Percentiles rank a stretch among this genome's conserved stretches.
Conservation (phyloP, 2,113 vertebrate genomes). For the Macrotis lagotis region DNA sequence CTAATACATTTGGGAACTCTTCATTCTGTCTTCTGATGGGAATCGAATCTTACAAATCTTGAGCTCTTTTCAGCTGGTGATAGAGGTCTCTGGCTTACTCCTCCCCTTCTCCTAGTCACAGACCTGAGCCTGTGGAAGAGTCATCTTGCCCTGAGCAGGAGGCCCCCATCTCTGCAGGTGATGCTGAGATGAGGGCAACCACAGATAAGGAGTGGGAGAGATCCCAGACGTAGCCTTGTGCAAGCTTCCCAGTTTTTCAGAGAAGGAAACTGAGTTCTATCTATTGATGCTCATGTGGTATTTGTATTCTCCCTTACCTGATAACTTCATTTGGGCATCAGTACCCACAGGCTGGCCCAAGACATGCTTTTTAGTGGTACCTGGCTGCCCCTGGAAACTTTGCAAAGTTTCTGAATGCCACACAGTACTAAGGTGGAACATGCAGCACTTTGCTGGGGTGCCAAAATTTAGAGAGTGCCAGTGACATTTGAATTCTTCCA, state of each 20-base stretch:
- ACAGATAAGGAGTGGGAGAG: background rate
- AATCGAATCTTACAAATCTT: background rate
- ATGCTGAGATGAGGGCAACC: background rate
- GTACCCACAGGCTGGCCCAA: background rate
- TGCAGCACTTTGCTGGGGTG: background rate
- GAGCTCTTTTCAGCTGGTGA: background rate
- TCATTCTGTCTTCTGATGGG: background rate
- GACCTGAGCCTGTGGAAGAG: background rate
- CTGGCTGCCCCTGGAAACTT: background rate
- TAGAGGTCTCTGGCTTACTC: background rate
- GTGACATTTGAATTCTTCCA: background rate
- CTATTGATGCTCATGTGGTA: background rate
- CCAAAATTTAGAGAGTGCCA: background rate
- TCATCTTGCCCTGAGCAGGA: background rate
- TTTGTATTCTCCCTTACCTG: background rate
- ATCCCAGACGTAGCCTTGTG: background rate
- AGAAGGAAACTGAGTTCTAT: background rate
- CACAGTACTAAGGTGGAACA: background rate
- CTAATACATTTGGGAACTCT: background rate
- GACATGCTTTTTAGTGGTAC: background rate
- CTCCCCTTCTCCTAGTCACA: background rate
- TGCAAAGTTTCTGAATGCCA: background rate
- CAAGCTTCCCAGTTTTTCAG: background rate
- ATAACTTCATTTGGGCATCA: background rate
- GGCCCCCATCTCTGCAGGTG: background rate